Base-by-base conservation (phyloP, 1,140 invertebrate genomes). In the Drosophila sp. region DNA sequence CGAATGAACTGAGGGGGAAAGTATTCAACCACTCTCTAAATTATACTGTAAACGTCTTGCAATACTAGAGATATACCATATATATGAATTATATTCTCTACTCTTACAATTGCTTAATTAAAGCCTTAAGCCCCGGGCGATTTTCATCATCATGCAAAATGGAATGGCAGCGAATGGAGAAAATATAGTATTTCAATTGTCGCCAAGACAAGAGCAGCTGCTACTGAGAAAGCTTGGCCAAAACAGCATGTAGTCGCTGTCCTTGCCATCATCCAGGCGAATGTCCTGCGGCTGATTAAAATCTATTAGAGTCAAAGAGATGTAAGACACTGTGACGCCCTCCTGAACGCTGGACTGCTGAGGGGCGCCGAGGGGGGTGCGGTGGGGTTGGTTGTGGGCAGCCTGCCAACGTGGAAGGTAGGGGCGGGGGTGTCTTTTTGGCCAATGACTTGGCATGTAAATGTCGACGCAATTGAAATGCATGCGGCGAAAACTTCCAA, bases 291-390 rank as follows among this genome's bases (percentile, higher is more conserved):
- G 89, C 89, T 90, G 89, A 90, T 90, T 90, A 90, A 90, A 90
- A 90, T 90, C 89, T 90, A 90, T 90, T 89, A 89, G 80, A 89
- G 79, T 89, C 83, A 89, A 89, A 89, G 83, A 89, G 83, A 83
- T 83, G 76, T 89, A 83, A 89, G 83, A 83, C 84, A 86, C 70
- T 65, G 64, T 50, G 61, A 50, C 77, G 57, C 40, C 46, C 61
- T 45, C 40, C 45, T 45, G 27, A 14, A 46, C 58, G 13, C 32
- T 8, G 46, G 36, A 25, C 21, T n/a, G 13, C 16, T 7, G 9
- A 18, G 14, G 18, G 5, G n/a, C 27, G 8, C 7, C 21, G 11
- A 1, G 6, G 1, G 13, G 5, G 16, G 34, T 9, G 51, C 4
- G 21, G 18, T n/a, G 14, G 38, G 45, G n/a, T n/a, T n/a, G n/a